These are phyloP conservation scores for Gyps fulvus DNA, from an alignment of 2,113 vertebrate species.

Conservation along the genomic window DNA sequence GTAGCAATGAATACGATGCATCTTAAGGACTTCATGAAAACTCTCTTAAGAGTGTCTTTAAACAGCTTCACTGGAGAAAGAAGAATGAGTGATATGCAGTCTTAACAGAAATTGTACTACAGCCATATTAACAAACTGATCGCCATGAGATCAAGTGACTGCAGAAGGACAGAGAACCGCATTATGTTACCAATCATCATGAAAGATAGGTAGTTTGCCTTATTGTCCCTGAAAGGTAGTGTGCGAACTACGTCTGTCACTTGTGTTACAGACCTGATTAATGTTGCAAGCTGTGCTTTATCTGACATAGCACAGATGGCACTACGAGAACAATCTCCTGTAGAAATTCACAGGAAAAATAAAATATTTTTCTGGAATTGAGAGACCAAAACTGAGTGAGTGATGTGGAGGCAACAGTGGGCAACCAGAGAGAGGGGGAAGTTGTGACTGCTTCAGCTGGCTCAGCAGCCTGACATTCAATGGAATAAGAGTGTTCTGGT, in stretches of 20 bases:
- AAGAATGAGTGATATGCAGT: background rate
- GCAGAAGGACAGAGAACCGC: background rate
- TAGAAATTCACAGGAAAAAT: background rate
- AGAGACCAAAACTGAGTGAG: background rate
- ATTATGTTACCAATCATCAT: fast-evolving
- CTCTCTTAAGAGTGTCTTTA: background rate
- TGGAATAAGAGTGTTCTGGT: background rate
- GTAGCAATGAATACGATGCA: background rate
- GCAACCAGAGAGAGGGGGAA: background rate
- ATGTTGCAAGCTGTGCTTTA: background rate
- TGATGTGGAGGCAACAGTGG: background rate
- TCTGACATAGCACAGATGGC: background rate
- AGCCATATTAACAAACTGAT: background rate
- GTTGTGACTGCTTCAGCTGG: background rate
- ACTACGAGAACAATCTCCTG: background rate
- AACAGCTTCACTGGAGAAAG: background rate
- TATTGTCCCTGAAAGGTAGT: background rate
- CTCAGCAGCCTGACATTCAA: background rate
- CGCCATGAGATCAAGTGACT: background rate
- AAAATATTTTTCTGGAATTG: background rate
- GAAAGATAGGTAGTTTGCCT: background rate
- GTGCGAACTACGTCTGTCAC: background rate
- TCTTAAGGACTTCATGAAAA: background rate
- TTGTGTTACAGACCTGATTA: too few relatives aligned
- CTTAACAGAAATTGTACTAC: background rate